Evolutionary conservation across 2,113 vertebrate genomes (phyloP).

Genomic region (Nothocercus julius): DNA sequence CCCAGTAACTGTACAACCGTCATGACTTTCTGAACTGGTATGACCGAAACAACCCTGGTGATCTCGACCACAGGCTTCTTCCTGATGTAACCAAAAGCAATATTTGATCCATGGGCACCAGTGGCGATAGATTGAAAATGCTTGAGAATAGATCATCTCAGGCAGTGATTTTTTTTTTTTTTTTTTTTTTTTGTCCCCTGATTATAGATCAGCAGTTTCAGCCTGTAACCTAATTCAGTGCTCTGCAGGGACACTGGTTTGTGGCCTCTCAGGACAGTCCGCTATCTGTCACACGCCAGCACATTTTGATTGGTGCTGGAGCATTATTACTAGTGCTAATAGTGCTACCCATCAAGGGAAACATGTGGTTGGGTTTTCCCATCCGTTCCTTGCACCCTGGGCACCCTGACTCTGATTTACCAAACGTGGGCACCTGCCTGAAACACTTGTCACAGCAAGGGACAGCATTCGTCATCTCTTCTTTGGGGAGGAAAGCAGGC

Average conservation of each 20-base stretch:
- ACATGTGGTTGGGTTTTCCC: not conserved
- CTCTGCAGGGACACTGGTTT: not conserved
- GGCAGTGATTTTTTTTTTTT: not conserved
- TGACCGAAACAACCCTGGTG: not conserved
- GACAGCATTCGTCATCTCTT: accelerated
- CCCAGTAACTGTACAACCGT: not conserved
- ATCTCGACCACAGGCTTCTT: not conserved
- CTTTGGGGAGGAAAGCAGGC: accelerated
- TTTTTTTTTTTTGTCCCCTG: slow-evolving; percentile 26
- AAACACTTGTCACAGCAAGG: accelerated
- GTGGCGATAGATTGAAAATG: not conserved
- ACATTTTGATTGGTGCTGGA: not conserved
- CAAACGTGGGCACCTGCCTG: accelerated
- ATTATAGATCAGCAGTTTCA: slow-evolving; percentile 12
- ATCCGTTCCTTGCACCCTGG: not conserved
- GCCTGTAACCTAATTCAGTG: not conserved
- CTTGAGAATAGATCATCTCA: not conserved
- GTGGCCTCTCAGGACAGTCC: not conserved
- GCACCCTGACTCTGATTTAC: accelerated
- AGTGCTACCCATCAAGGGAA: not conserved
- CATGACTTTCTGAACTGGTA: not conserved
- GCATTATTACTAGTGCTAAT: not conserved
- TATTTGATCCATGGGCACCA: not conserved
- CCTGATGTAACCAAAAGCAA: no score
- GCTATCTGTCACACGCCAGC: accelerated